Base-by-base conservation (phyloP, 2,888 invertebrate species). In the Archaeoteleia sp. region DNA sequence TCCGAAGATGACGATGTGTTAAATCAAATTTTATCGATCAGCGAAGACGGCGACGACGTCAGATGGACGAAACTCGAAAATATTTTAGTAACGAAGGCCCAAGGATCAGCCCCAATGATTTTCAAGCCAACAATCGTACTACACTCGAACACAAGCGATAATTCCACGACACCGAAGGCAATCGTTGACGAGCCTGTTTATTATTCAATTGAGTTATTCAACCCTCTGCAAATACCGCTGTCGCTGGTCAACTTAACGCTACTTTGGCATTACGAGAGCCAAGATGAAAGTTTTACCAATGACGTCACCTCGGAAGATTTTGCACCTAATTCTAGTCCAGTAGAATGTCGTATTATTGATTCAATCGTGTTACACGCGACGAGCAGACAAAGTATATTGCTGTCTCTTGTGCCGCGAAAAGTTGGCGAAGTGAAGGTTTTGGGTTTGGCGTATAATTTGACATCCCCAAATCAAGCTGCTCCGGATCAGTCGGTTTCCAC, bases 161-260 rank as follows among this genome's bases (percentile, higher is more conserved):
- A 90, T 72, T 87, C 86, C 39, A 86, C 87, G 42, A 90, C 89
- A 77, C 93, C 95, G 1, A 86, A 91, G 13, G 92, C 92, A 6
- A 90, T 94, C 40, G 89, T 93, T 74, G 92, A 92, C 82, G 96
- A 97, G 83, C 93, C 93, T 0, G 91, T 96, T 49, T 92, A 92
- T 83, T 88, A 96, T 49, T 91, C 92, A 30, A 87, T 96, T 15
- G 89, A 90, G 48, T 87, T 97, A 68, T 88, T 89, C 71, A 95
- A 95, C 86, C 92, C 93, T 0, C 85, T 95, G 45, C 91, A 92
- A 79, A 91, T 95, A 69, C 86, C 91, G 0, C 82, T 95, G 68
- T 87, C 90, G 32, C 83, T 95, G 57, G 89, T 89, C 68, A 90
- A 94, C 74, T 87, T 95, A 6, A 89, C 90, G 76, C 86, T 95